A percentile compares a stretch with the other conserved stretches of the same genome.
These are phyloP conservation scores for Mycetomoellerius zeteki DNA, from an alignment of 1,140 invertebrate species.

Conservation along the genomic window DNA sequence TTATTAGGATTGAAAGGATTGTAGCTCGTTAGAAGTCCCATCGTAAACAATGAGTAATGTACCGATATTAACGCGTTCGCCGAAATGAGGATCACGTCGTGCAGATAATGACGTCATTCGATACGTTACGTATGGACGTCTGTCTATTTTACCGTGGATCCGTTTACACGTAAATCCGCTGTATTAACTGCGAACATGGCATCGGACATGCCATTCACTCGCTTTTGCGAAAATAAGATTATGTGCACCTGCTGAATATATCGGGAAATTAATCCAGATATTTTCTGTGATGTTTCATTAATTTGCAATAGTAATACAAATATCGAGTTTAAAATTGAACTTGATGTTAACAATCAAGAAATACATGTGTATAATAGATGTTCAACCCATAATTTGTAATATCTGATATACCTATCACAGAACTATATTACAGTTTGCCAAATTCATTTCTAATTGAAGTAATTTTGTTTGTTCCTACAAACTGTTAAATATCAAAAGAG, in stretches of 20 bases:
- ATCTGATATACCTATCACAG: slow-evolving; percentile 3
- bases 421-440: not conserved
- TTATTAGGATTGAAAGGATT: slow-evolving; percentile 37
- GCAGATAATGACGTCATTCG: slow-evolving; percentile 61
- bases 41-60: slow-evolving; percentile 47
- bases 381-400: not conserved
- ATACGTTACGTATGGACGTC: slow-evolving; percentile 56
- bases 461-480: too few relatives aligned
- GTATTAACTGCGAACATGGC: slow-evolving; percentile 37
- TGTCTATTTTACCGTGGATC: slow-evolving; percentile 63
- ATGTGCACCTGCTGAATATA: not conserved
- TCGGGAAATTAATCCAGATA: not conserved
- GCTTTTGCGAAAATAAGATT: slow-evolving; percentile 3
- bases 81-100: slow-evolving; percentile 51
- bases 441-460: not conserved
- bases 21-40: slow-evolving; percentile 31
- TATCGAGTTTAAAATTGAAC: not conserved
- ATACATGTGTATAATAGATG: not conserved
- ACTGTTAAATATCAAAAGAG: too few relatives aligned
- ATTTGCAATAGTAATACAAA: slow-evolving; percentile 11
- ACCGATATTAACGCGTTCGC: slow-evolving; percentile 46
- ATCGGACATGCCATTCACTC: slow-evolving; percentile 22
- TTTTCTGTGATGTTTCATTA: slow-evolving; percentile 15
- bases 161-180: slow-evolving; percentile 42
- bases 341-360: slow-evolving; percentile 9